Base-by-base conservation (phyloP, 2,888 invertebrate species). In the Desoria tigrina region DNA sequence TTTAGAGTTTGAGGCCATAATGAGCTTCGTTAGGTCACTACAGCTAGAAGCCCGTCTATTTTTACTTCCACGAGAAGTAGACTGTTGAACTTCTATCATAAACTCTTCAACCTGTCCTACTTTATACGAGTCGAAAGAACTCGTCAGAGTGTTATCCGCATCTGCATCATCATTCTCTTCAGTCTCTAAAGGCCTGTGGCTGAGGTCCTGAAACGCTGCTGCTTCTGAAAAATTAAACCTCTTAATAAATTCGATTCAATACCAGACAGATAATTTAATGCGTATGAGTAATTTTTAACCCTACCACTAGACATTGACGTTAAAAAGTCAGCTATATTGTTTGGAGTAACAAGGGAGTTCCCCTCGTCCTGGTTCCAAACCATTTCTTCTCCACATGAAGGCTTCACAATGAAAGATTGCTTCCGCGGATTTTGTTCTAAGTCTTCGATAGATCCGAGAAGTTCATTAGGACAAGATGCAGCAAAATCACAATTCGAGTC, bases 1-100 rank as follows among this genome's bases (percentile, higher is more conserved):
- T 51, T 51, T 51, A 18, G 57, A 23, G 1, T 51, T 51, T 26
- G 57, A 23, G 1, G 49, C 2, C 16, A 51, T 42, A n/a, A 50
- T 1, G 1, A 45, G 21, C 26, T n/a, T 39, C 2, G 32, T n/a
- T 11, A 63, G 21, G 27, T 58, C 53, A n/a, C 63, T 51, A 16
- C 49, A 24, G 21, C 63, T 63, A 11, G 63, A 63, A 39, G 42
- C 26, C 37, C 63, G 11, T 11, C 42, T 27, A 23, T 39, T 26
- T 26, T 56, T 26, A 2, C 24, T 24, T 24, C 21, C 9, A 6
- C 49, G n/a, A 11, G 21, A 49, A 11, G 9, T 39, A n/a, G n/a
- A n/a, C n/a, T n/a, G n/a, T n/a, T n/a, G n/a, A n/a, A n/a, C n/a
- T n/a, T n/a, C n/a, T n/a, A n/a, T n/a, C 32, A 32, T 32, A 32